phyloP scores from a whole-genome alignment of 2,888 invertebrate genomes.

The Ceramica pisi region DNA sequence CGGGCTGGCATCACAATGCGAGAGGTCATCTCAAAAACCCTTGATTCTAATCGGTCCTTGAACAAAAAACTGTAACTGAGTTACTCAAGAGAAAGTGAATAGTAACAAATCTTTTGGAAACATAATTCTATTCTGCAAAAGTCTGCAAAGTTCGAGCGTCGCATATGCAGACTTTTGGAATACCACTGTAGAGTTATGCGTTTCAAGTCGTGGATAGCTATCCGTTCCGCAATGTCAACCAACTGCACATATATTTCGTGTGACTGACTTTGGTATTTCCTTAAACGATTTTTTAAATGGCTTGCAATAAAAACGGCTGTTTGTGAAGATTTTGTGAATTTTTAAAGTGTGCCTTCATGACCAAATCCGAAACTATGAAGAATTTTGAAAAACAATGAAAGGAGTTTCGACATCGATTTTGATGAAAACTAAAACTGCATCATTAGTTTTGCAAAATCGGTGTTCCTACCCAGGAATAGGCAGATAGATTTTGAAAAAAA shows the following conservation, averaged over 20 bases:
- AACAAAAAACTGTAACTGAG: conserved; percentile 1
- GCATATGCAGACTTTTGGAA: conserved; percentile 12
- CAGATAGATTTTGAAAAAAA: no score
- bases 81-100: conserved; percentile 7
- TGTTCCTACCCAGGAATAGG: no score
- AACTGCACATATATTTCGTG: conserved; percentile 24
- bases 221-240: conserved; percentile 16
- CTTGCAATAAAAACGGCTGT: not conserved
- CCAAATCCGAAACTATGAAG: no score
- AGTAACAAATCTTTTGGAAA: conserved; percentile 24
- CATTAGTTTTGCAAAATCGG: no score
- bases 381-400: no score
- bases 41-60: conserved; percentile 16
- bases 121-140: conserved; percentile 19
- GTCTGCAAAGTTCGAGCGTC: conserved; percentile 25
- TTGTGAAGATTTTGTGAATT: no score
- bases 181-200: conserved; percentile 23
- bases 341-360: no score
- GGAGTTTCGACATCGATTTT: no score
- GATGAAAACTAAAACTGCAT: no score
- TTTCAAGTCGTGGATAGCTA: conserved; percentile 8
- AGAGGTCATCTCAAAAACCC: conserved; percentile 2
- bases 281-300: not conserved
- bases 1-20: not conserved
- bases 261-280: conserved; percentile 13